Evolutionary conservation across 2,888 invertebrate species (phyloP).

Genomic region (Lomographa bimaculata): DNA sequence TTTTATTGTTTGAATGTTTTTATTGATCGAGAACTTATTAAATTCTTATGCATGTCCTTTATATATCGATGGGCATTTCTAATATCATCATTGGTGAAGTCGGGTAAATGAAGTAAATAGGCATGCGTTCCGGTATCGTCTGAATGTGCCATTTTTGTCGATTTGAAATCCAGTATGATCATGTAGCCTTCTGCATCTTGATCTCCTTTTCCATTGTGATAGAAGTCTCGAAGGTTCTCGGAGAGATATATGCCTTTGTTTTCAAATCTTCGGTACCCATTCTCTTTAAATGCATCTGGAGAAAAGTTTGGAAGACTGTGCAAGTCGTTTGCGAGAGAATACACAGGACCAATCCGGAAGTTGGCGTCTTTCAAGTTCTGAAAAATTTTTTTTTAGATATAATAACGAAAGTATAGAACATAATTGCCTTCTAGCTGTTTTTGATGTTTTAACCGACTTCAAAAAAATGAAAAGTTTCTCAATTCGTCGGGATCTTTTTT

Average conservation of each 20-base stretch:
- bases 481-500: too few relatives aligned
- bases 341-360: conserved; percentile 7
- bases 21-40: too few relatives aligned
- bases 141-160: background rate
- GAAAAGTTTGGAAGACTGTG: conserved; percentile 26
- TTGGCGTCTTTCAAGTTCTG: conserved; percentile 10
- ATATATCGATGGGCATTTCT: conserved; percentile 7
- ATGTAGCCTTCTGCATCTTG: conserved; percentile 45
- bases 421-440: too few relatives aligned
- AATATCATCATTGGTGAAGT: conserved; percentile 5
- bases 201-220: conserved; percentile 36
- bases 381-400: too few relatives aligned
- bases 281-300: conserved; percentile 34
- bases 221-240: conserved; percentile 42
- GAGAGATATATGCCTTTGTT: conserved; percentile 47
- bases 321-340: conserved; percentile 13
- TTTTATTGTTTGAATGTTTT: too few relatives aligned
- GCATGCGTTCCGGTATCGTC: conserved; percentile 8
- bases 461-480: too few relatives aligned
- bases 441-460: too few relatives aligned
- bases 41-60: too few relatives aligned
- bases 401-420: too few relatives aligned
- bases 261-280: conserved; percentile 20
- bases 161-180: conserved; percentile 37
- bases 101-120: conserved; percentile 18